Base-by-base conservation (phyloP, 2,888 invertebrate species). In the Cheiracanthium punctorium region DNA sequence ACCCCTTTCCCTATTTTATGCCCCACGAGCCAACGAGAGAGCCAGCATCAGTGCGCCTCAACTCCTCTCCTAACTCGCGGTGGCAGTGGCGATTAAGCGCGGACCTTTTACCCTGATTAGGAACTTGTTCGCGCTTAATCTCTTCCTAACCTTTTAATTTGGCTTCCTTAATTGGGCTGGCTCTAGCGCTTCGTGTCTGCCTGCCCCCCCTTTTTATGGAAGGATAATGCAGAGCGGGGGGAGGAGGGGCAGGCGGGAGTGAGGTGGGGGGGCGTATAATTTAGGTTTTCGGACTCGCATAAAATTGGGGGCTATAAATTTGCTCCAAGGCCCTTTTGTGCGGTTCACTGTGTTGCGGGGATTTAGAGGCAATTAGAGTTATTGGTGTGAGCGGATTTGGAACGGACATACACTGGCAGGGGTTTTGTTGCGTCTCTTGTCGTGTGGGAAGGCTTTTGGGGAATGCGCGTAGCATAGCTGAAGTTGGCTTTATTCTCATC, bases 61-160 rank as follows among this genome's bases (percentile, higher is more conserved):
- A 85, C 80, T 80, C 85, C 72, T 41, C 81, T 72, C 73, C 87
- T 81, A 87, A 87, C 87, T 87, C 73, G 33, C 80, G 17, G 72
- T 85, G 88, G 88, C 84, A 85, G 75, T 20, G 74, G 75, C 88
- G 86, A 88, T 88, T 86, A 88, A 86, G 85, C 33, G 69, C 74
- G 82, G 88, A 84, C 84, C 88, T 88, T 80, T 88, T 88, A 86
- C 82, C 43, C 80, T 87, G 88, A 88, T 88, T 88, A 88, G 87
- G 81, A 79, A 87, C 86, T 88, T 88, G 88, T 88, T 88, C 77
- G 76, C 82, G 74, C 84, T 79, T 88, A 88, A 88, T 88, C 81
- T 80, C 70, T 71, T 86, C 79, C 84, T 80, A 88, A 84, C 88
- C 84, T 84, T 88, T 88, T 88, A 85, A 88, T 88, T 88, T 85